Evolutionary conservation across 2,888 invertebrate genomes (phyloP).

Genomic region (Trichacis sp.): DNA sequence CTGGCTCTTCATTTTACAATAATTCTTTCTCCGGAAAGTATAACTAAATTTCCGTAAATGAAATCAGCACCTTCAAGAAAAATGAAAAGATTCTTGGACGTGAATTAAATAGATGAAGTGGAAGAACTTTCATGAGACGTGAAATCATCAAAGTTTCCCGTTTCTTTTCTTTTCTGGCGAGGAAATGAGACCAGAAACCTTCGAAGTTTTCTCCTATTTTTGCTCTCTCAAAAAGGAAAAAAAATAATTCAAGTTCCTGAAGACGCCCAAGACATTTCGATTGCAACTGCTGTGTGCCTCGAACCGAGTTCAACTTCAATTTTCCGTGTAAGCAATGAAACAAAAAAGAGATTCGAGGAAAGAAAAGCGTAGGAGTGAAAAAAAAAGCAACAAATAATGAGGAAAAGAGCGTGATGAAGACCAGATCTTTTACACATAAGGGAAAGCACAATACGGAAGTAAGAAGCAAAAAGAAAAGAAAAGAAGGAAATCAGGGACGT

Average conservation of each 20-base stretch:
- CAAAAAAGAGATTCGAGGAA: conserved; percentile 14
- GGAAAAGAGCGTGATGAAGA: conserved; percentile 22
- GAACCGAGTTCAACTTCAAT: not conserved
- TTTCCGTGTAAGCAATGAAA: conserved; percentile 2
- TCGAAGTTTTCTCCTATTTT: not conserved
- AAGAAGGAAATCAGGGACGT: too few relatives aligned
- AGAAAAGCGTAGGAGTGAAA: conserved; percentile 19
- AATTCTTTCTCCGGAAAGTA: too few relatives aligned
- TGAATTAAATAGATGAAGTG: not conserved
- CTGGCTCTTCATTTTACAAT: too few relatives aligned
- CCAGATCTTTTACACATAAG: conserved; percentile 61
- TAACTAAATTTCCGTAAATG: too few relatives aligned
- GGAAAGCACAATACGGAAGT: not conserved
- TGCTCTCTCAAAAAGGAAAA: not conserved
- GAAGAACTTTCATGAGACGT: not conserved
- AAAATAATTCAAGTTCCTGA: not conserved
- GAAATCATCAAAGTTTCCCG: too few relatives aligned
- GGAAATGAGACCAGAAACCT: not conserved
- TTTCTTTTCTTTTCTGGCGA: too few relatives aligned
- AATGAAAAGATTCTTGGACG: too few relatives aligned
- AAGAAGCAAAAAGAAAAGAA: too few relatives aligned
- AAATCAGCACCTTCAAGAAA: too few relatives aligned
- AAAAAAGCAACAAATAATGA: too few relatives aligned
- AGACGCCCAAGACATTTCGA: not conserved
- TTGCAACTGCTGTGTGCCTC: not conserved